phyloP scores from a whole-genome alignment of 2,888 invertebrate species.

The Periphyllus acericola region DNA sequence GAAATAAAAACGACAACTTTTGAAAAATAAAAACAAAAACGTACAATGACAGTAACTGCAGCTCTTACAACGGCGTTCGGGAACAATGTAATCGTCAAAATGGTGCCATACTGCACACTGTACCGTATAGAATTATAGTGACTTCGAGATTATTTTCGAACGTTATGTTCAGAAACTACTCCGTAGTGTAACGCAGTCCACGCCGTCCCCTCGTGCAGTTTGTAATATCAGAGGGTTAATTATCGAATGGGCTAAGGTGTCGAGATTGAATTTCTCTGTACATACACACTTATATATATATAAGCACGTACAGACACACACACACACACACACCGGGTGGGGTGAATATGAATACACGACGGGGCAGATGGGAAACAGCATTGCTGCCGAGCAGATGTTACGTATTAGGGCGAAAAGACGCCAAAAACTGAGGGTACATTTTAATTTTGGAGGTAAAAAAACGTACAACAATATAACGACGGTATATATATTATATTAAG shows the following conservation, averaged over 20 bases:
- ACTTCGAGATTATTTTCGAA: neutral
- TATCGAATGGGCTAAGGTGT: slow-evolving; percentile 55
- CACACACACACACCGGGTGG: neutral
- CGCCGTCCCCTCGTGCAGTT: slow-evolving; percentile 8
- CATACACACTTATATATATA: neutral
- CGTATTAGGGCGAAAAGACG: slow-evolving; percentile 49
- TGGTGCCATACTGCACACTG: neutral
- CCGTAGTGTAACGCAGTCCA: neutral
- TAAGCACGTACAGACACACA: neutral
- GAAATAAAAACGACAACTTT: neutral
- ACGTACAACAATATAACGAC: slow-evolving; percentile 27
- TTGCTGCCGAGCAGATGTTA: slow-evolving; percentile 53
- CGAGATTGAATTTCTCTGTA: slow-evolving; percentile 50
- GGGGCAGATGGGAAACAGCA: slow-evolving; percentile 40
- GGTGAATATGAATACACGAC: slow-evolving; percentile 20
- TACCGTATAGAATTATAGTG: too few species aligned
- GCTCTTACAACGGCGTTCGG: neutral
- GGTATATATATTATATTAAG: neutral
- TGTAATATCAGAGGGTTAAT: slow-evolving; percentile 55
- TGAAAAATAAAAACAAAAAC: neutral
- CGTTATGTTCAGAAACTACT: slow-evolving; percentile 12
- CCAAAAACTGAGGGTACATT: slow-evolving; percentile 43
- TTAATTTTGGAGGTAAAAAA: slow-evolving; percentile 46
- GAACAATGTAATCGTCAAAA: neutral
- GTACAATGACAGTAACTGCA: too few species aligned